Evolutionary conservation across 2,797 vertebrate genomes (phyloP), one percentile per base, ranked within the genome.

Genomic region (Melanotaenia trifasciata): DNA sequence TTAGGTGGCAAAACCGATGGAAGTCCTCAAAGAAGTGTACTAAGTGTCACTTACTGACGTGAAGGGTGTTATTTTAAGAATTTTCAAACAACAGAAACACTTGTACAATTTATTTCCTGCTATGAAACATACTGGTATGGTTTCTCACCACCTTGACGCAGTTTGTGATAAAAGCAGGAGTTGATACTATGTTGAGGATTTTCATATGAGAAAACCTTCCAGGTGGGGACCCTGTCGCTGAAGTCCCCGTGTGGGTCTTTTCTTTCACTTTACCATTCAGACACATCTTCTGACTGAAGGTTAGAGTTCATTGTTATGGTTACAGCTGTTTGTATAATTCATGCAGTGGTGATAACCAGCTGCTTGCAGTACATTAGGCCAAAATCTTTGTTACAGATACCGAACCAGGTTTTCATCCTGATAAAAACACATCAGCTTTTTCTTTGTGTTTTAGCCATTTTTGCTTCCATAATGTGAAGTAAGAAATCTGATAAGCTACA

Each of bases 391-490:
- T 47, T 47, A n/a, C 45, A 45, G 16, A 45, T 45, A 45, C 5
- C 18, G 5, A 45, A 45, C 16, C 4, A 47, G 18, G 45, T 9
- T 47, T n/a, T 47, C 20, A 47, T 47, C 7, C 45, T 47, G 18
- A n/a, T n/a, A 47, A 20, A 43, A 20, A 18, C 16, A n/a, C 6
- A 47, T n/a, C 20, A 38, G 36, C 36, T 38, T 38, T 38, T 38
- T 47, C 7, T 18, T 18, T 45, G 43, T 47, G 16, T 47, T 47
- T 24, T 74, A 79, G 69, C 18, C 64, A 43, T 38, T 91, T 91
- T 87, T 89, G 74, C 91, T 89, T 43, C 70, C 80, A 86, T 89
- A 89, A 90, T 85, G 83, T 86, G 24, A 51, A 86, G 68, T 33
- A 60, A 62, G 81, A 81, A 75, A 89, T 87, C 87, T 74, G 83